A percentile compares a stretch with the other conserved stretches of the same genome.
These are phyloP conservation scores for Drosophila lini DNA, from an alignment of 1,140 invertebrate species.

Conservation along the genomic window DNA sequence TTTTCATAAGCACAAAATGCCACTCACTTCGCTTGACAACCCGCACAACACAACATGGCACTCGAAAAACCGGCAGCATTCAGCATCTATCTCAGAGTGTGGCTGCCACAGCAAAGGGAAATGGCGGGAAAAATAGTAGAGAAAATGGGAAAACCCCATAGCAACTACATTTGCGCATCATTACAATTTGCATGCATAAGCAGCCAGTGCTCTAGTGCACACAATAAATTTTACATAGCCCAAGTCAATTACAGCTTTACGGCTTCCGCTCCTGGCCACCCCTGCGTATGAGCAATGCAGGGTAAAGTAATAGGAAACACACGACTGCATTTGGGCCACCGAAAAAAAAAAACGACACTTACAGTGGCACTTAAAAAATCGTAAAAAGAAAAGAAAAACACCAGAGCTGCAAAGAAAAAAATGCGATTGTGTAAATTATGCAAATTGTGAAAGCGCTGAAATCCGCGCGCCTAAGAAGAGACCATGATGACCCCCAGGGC, in stretches of 20 bases:
- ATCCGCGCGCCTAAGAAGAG: conserved; percentile 70
- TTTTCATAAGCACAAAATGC: conserved; percentile 74
- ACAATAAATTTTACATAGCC: conserved; percentile 73
- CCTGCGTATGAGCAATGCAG: conserved; percentile 59
- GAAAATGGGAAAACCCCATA: conserved; percentile 12
- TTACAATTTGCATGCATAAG: conserved; percentile 78
- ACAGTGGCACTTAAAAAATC: conserved; percentile 66
- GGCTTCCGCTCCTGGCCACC: conserved; percentile 21
- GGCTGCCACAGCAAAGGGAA: conserved; percentile 1
- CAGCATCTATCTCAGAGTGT: conserved; percentile 28
- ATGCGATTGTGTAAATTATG: conserved; percentile 67
- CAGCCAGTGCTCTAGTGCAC: conserved; percentile 48
- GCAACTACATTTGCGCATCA: conserved; percentile 61
- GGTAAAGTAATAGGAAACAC: conserved; percentile 29
- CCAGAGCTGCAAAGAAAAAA: conserved; percentile 24
- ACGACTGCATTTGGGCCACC: conserved; percentile 26
- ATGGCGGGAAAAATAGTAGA: background rate
- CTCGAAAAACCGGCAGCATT: conserved; percentile 24
- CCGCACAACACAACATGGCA: conserved; percentile 26
- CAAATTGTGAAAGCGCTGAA: conserved; percentile 67
- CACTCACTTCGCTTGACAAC: conserved; percentile 65
- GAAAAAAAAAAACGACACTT: conserved; percentile 16
- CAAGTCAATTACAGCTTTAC: conserved; percentile 74
- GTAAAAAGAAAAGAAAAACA: conserved; percentile 44
- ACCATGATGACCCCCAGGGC: conserved; percentile 40